A percentile compares a stretch with the other conserved stretches of the same genome.
Conservation (phyloP, 2,888 invertebrate genomes). For the Sinhomidia bicolor region DNA sequence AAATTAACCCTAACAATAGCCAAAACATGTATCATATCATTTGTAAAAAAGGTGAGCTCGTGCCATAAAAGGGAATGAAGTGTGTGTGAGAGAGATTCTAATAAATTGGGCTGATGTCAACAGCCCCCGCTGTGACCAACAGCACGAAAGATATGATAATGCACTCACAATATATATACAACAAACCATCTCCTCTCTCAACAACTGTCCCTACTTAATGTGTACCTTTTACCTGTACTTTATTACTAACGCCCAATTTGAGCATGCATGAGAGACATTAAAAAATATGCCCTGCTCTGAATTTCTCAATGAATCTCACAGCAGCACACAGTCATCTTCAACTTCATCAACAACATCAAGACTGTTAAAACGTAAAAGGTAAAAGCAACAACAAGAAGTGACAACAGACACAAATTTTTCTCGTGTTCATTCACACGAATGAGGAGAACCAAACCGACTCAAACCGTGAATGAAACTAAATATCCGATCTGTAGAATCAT, state of each 20-base stretch:
- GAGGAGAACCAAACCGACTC: too few species aligned
- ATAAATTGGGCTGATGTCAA: slow-evolving; percentile 79
- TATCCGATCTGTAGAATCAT: neutral
- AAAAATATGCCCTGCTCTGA: slow-evolving; percentile 59
- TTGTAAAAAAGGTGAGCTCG: slow-evolving; percentile 32
- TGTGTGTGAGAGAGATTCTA: slow-evolving; percentile 74
- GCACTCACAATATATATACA: slow-evolving; percentile 20
- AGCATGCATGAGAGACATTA: slow-evolving; percentile 45
- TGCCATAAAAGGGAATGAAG: slow-evolving; percentile 69
- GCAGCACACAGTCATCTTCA: neutral
- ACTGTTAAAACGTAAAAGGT: neutral
- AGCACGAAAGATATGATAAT: slow-evolving; percentile 50
- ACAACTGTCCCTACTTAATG: neutral
- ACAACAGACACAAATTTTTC: slow-evolving; percentile 11
- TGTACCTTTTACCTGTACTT: slow-evolving; percentile 41
- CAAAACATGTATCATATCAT: slow-evolving; percentile 31
- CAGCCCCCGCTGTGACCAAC: slow-evolving; percentile 78
- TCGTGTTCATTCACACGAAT: slow-evolving; percentile 34
- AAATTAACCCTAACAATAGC: neutral
- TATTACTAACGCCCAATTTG: slow-evolving; percentile 67
- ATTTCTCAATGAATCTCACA: slow-evolving; percentile 58
- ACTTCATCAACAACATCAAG: neutral
- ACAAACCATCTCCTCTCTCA: slow-evolving; percentile 3
- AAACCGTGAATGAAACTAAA: neutral
- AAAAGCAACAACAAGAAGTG: neutral